Evolutionary conservation across 1,140 invertebrate species (phyloP).

Genomic region (Caenorhabditis inopinata): DNA sequence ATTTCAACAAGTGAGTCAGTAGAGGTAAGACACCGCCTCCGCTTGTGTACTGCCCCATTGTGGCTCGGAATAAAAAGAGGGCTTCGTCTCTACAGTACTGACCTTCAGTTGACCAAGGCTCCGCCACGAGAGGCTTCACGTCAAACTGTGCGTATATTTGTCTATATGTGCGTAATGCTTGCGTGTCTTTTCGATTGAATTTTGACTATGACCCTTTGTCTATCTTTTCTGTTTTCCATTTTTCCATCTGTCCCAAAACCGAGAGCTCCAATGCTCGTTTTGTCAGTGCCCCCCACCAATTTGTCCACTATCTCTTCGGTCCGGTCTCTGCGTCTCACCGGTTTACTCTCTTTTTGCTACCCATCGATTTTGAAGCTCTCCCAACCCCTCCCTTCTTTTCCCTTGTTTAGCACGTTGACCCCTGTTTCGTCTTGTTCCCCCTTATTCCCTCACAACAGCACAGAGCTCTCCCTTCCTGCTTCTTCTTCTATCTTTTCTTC

Average conservation of each 20-base stretch:
- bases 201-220: constrained; percentile 16
- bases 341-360: constrained; percentile 17
- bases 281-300: constrained; percentile 8
- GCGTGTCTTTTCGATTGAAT: constrained; percentile 12
- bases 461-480: constrained; percentile 15
- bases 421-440: constrained; percentile 1
- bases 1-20: constrained; percentile 13
- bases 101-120: background rate
- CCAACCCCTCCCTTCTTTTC: constrained; percentile 3
- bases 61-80: background rate
- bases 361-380: constrained; percentile 32
- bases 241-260: background rate
- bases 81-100: background rate
- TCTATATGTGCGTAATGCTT: constrained; percentile 14
- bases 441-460: constrained; percentile 17
- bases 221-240: background rate
- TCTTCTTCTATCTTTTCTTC: constrained; percentile 25
- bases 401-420: constrained; percentile 32
- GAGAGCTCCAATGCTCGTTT: background rate
- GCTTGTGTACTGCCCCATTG: constrained; percentile 1
- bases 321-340: constrained; percentile 14
- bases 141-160: constrained; percentile 9
- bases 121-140: background rate
- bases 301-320: constrained; percentile 31
- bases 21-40: background rate